Evolutionary conservation across 2,888 invertebrate genomes (phyloP), one percentile per base, ranked within the genome.

Genomic region (Agrochola lychnidis): DNA sequence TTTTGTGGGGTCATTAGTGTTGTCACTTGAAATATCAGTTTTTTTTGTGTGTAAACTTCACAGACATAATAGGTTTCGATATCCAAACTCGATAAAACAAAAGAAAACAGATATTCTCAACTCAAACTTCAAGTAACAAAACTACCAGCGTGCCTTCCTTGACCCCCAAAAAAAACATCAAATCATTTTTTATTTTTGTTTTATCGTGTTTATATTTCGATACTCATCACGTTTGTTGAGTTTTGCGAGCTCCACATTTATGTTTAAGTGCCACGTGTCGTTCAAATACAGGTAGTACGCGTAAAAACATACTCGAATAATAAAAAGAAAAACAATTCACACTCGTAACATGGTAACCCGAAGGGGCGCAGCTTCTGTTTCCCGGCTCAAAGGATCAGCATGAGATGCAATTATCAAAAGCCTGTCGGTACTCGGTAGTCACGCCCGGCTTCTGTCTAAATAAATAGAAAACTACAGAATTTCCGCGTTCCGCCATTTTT

Each of bases 371-470:
- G 75, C 66, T 45, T 81, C 68, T 64, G 64, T 75, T 36, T 45
- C 42, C 64, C 66, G 71, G 86, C 82, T 89, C 85, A 88, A 82
- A 79, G 72, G 84, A 72, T 85, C 76, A 77, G 57, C 61, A 70
- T 73, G 78, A 78, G 72, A 82, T 89, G 83, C 87, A 88, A 88
- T 89, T 82, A 89, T 79, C 59, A 74, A 81, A 86, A 87, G 82
- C 81, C 84, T 53, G 42, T 61, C 66, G 74, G 68, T 25, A 56
- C n/a, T 56, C n/a, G 56, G 25, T 42, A 69, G 72, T 61, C 75
- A 22, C 71, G 48, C 56, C 68, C 74, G 25, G 62, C 56, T 75
- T 64, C 73, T 56, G 62, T 73, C 57, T 81, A 62, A 78, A 78
- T 63, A 80, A 83, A 80, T 57, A 78, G n/a, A 62, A 78, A 62